phyloP scores from a whole-genome alignment of 2,888 invertebrate species.

The Habroteleia sp. region DNA sequence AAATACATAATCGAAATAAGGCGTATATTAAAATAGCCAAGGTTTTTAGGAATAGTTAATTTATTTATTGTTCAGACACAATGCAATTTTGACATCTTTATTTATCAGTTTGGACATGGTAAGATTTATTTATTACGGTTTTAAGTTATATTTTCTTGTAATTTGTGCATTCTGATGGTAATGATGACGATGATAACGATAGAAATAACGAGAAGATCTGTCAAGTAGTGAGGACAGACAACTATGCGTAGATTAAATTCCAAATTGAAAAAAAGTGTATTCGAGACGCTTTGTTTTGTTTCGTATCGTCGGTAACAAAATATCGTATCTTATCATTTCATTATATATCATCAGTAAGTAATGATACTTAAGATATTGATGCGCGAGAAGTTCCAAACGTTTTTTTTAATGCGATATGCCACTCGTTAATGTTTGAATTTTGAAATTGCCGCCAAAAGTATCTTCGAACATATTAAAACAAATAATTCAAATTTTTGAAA shows the following conservation, averaged over 20 bases:
- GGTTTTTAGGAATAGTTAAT: constrained; percentile 15
- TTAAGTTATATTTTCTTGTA: constrained; percentile 1
- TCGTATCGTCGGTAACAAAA: too few relatives aligned
- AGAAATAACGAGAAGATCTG: not conserved
- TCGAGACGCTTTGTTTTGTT: too few relatives aligned
- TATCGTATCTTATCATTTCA: constrained; percentile 24
- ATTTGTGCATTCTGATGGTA: constrained; percentile 6
- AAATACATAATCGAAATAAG: constrained; percentile 6
- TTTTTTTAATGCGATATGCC: too few relatives aligned
- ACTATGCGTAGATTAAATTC: too few relatives aligned
- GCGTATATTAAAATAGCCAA: constrained; percentile 17
- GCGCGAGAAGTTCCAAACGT: too few relatives aligned
- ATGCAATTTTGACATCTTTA: constrained; percentile 8
- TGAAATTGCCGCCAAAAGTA: too few relatives aligned
- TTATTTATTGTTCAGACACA: constrained; percentile 19
- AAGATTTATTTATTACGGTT: constrained; percentile 5
- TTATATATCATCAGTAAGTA: constrained; percentile 24
- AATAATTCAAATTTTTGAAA: too few relatives aligned
- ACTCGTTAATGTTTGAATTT: too few relatives aligned
- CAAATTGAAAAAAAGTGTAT: not conserved
- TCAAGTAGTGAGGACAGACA: too few relatives aligned
- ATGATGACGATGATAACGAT: constrained; percentile 21
- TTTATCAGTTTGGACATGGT: constrained; percentile 14
- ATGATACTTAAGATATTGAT: constrained; percentile 39
- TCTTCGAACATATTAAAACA: too few relatives aligned